phyloP scores from a whole-genome alignment of 2,888 invertebrate species.

The Acleris sparsana region DNA sequence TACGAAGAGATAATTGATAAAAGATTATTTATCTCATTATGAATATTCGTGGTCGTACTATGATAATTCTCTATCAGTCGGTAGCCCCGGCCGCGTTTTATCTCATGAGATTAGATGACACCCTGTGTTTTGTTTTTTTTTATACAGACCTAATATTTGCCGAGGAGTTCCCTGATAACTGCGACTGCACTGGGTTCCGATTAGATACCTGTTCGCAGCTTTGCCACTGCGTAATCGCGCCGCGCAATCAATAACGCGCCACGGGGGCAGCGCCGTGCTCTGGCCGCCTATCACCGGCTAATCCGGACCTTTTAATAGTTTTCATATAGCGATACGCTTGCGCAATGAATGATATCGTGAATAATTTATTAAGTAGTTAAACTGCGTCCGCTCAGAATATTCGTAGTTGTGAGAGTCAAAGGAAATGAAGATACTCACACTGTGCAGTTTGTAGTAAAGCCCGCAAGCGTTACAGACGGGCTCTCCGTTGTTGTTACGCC shows the following conservation, averaged over 20 bases:
- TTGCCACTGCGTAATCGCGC: slow-evolving; percentile 39
- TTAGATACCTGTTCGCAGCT: slow-evolving; percentile 68
- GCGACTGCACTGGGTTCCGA: slow-evolving; percentile 60
- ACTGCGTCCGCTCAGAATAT: no score
- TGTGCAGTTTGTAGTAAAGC: slow-evolving; percentile 95
- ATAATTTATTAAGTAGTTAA: no score
- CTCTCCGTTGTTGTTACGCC: slow-evolving; percentile 96
- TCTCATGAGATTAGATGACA: slow-evolving; percentile 82
- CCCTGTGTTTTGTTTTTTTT: slow-evolving; percentile 81
- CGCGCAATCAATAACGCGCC: slow-evolving; percentile 55
- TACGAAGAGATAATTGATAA: slow-evolving; percentile 81
- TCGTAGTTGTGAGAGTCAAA: no score
- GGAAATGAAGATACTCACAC: slow-evolving; percentile 76
- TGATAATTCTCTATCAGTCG: slow-evolving; percentile 83
- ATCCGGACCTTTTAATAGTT: slow-evolving; percentile 21
- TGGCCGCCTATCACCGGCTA: slow-evolving; percentile 8
- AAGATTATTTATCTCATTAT: slow-evolving; percentile 84
- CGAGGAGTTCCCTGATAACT: slow-evolving; percentile 82
- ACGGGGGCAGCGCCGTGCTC: slow-evolving; percentile 30
- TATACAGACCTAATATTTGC: slow-evolving; percentile 79
- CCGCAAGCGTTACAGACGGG: slow-evolving; percentile 99
- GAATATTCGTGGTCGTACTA: slow-evolving; percentile 78
- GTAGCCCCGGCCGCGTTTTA: slow-evolving; percentile 78
- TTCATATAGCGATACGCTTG: slow-evolving; percentile 2
- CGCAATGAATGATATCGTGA: no score